Evolutionary conservation across 2,888 invertebrate species (phyloP), one percentile per base, ranked within the genome.

Genomic region (Athalia cordata): DNA sequence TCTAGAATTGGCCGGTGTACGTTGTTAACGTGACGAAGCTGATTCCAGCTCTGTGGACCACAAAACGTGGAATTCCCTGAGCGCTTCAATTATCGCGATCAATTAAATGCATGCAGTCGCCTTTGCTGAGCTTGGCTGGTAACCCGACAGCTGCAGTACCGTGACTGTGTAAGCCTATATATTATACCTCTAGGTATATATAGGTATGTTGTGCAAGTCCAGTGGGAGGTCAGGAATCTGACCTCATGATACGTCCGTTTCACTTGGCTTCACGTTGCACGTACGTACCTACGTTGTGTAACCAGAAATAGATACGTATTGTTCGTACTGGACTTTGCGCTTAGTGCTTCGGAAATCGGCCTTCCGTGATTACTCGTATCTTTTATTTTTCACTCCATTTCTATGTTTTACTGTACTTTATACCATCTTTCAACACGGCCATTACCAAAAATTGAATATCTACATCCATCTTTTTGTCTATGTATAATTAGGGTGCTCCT

Each of bases 41-140:
- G 72, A 72, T 59, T 59, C 57, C 67, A 52, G 67, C 64, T 43
- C 11, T 4, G 52, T 0, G 4, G 52, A 75, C 75, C 75, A 15
- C 75, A 64, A 64, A 75, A 75, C 75, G 75, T 43, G 75, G 43
- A 75, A 62, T 75, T 50, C 75, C 75, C 61, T 75, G 49, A 50
- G 43, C 50, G 75, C 49, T 75, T 62, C 75, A 75, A 75, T 75
- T 75, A 75, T 75, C 75, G 75, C 75, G 62, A 75, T 75, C 75
- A 75, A 75, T 75, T 72, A 72, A 72, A 72, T 59, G 72, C 72
- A 72, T 57, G 57, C 72, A 13, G 59, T 72, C 72, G 52, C 47
- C 72, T 72, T 72, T 72, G 47, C 59, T 15, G 15, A 11, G 47
- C 72, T 72, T 59, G 72, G 72, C 72, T 4, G 45, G 13, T 47